These are phyloP conservation scores for Ramphastos sulfuratus DNA, from an alignment of 2,113 vertebrate genomes.

Conservation along the genomic window DNA sequence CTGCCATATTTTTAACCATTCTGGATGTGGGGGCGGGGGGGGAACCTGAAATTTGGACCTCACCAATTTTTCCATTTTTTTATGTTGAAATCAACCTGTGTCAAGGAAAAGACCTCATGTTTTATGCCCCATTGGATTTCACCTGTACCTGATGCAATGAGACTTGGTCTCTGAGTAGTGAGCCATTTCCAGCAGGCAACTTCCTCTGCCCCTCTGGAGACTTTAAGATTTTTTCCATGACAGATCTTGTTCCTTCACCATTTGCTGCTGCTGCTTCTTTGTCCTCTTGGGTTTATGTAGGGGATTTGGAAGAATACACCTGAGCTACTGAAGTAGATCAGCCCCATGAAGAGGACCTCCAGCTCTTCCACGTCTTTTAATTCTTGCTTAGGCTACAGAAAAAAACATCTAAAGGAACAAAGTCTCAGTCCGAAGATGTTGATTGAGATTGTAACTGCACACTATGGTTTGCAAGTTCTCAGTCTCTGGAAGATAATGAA, in stretches of 20 bases:
- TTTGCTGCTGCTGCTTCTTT: neutral
- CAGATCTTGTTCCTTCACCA: neutral
- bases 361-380: neutral
- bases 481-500: neutral
- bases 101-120: neutral
- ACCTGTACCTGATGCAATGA: rapidly evolving
- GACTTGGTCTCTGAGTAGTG: neutral
- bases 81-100: neutral
- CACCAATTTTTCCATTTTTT: neutral
- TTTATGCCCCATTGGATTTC: neutral
- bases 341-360: neutral
- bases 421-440: neutral
- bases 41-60: neutral
- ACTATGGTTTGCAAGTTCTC: neutral
- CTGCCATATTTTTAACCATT: neutral
- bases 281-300: neutral
- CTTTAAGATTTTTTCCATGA: neutral
- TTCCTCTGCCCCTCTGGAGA: neutral
- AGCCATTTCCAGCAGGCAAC: neutral
- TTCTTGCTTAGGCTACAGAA: neutral
- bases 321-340: constrained; percentile 8
- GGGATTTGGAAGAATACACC: constrained; percentile 2
- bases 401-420: neutral
- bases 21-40: neutral
- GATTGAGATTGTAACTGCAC: neutral